Evolutionary conservation across 2,888 invertebrate genomes (phyloP).

Genomic region (Lepas anatifera): DNA sequence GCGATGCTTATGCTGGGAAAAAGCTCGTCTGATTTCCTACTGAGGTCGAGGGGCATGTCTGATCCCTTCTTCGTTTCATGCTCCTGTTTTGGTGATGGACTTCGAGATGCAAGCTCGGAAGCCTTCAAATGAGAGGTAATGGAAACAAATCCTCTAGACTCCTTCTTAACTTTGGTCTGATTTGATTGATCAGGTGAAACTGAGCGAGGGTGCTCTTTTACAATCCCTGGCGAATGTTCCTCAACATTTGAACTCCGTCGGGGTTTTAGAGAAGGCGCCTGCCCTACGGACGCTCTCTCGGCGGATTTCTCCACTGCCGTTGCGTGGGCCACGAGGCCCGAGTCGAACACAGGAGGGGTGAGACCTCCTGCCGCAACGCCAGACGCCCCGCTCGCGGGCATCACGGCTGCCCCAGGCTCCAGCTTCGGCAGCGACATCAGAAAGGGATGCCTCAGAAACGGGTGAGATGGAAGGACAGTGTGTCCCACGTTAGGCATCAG

Average conservation of each 20-base stretch:
- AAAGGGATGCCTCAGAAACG: constrained; percentile 45
- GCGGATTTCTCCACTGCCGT: neutral
- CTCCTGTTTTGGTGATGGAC: neutral
- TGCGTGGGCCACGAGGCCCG: neutral
- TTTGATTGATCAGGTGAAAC: too few relatives aligned
- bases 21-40: constrained; percentile 13
- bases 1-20: neutral
- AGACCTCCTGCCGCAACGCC: constrained; percentile 19
- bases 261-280: constrained; percentile 12
- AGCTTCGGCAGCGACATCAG: constrained; percentile 45
- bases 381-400: constrained; percentile 6
- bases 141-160: constrained; percentile 1
- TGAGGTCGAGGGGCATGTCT: constrained; percentile 22
- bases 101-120: neutral
- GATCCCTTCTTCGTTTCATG: constrained; percentile 12
- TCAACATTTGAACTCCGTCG: too few relatives aligned
- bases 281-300: too few relatives aligned
- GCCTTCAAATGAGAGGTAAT: neutral
- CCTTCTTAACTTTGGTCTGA: constrained; percentile 12
- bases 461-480: constrained; percentile 46
- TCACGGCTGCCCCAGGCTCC: neutral
- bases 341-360: neutral
- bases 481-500: constrained; percentile 25
- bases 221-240: too few relatives aligned
- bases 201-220: too few relatives aligned